phyloP scores from a whole-genome alignment of 2,113 vertebrate genomes.

The Neotragus moschatus region DNA sequence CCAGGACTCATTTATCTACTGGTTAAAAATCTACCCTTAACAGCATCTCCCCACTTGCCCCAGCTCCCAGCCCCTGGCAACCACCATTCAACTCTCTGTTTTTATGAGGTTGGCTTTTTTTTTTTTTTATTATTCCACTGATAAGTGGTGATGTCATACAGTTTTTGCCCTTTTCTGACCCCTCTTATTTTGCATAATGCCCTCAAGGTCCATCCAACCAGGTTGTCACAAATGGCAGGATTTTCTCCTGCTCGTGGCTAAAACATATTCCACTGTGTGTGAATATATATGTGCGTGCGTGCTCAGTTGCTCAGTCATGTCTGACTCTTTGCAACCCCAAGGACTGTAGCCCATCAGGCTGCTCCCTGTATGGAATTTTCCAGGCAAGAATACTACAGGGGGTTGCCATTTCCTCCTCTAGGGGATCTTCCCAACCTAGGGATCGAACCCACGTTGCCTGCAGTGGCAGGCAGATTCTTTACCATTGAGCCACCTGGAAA shows the following conservation, averaged over 20 bases:
- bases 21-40: background rate
- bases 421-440: background rate
- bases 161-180: background rate
- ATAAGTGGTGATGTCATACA: background rate
- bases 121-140: background rate
- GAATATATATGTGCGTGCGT: background rate
- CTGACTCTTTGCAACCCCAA: background rate
- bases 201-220: background rate
- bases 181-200: background rate
- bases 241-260: background rate
- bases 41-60: background rate
- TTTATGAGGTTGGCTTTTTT: background rate
- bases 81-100: background rate
- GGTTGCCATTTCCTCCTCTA: background rate
- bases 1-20: background rate
- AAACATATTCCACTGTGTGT: background rate
- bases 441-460: background rate
- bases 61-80: background rate
- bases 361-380: background rate
- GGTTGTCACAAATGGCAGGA: background rate
- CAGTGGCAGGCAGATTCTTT: background rate
- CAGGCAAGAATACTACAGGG: background rate
- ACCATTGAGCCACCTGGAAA: background rate
- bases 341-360: background rate
- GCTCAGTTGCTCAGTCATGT: background rate